Evolutionary conservation across 2,888 invertebrate genomes (phyloP).

Genomic region (Andricus quercusramuli): DNA sequence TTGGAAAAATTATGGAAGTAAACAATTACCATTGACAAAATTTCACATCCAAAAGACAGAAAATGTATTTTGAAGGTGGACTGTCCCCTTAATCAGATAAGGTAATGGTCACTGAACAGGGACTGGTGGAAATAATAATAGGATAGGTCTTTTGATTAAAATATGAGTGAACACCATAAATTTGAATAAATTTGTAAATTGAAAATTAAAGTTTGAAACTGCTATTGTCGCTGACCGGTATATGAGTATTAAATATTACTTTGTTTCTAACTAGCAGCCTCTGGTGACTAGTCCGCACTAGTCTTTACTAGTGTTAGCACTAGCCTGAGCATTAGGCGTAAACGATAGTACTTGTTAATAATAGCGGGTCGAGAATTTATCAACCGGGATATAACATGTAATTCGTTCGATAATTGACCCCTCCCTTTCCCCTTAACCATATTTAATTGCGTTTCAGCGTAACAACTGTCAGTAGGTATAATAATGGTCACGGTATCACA

Average conservation of each 20-base stretch:
- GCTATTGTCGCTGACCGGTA: slow-evolving; percentile 25
- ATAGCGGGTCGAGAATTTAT: slow-evolving; percentile 37
- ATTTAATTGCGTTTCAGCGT: slow-evolving; percentile 41
- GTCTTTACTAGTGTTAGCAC: slow-evolving; percentile 72
- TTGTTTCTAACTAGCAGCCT: slow-evolving; percentile 75
- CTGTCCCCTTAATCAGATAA: background rate
- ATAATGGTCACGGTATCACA: slow-evolving; percentile 42
- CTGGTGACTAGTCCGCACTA: slow-evolving; percentile 74
- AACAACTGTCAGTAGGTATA: slow-evolving; percentile 36
- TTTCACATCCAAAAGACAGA: no score
- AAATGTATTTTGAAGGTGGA: background rate
- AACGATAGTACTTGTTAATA: slow-evolving; percentile 48
- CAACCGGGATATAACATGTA: slow-evolving; percentile 42
- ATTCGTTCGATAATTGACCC: slow-evolving; percentile 42
- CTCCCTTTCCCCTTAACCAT: slow-evolving; percentile 39
- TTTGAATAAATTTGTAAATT: background rate
- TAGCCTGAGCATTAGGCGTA: slow-evolving; percentile 74
- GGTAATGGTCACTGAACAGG: background rate
- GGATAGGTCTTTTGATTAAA: slow-evolving; percentile 2
- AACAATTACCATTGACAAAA: no score
- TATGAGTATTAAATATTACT: slow-evolving; percentile 65
- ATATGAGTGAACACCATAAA: background rate
- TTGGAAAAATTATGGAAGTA: no score
- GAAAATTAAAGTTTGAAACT: background rate
- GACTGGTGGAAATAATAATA: background rate